These are phyloP conservation scores for Acropternis orthonyx DNA, from an alignment of 2,797 vertebrate genomes.

Conservation along the genomic window DNA sequence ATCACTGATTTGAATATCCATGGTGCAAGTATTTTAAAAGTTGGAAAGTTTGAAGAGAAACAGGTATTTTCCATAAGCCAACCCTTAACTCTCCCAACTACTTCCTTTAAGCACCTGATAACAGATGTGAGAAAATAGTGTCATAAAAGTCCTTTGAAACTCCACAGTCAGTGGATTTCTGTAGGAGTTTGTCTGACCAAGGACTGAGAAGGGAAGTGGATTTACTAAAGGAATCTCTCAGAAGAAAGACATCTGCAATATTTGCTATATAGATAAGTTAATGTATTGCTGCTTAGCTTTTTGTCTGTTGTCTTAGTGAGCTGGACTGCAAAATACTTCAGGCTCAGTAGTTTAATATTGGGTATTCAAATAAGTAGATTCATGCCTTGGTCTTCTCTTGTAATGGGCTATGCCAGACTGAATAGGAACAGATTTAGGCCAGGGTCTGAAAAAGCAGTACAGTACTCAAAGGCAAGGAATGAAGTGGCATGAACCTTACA, in stretches of 20 bases:
- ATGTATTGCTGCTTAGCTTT: background rate
- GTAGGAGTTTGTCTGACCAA: background rate
- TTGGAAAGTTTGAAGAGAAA: background rate
- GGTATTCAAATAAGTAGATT: background rate
- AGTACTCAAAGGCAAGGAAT: background rate
- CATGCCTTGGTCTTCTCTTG: background rate
- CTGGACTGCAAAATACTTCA: background rate
- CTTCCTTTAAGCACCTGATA: slow-evolving; percentile 21
- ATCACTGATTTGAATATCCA: background rate
- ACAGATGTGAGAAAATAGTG: background rate
- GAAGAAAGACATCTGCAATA: background rate
- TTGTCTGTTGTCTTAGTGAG: background rate
- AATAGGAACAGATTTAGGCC: background rate
- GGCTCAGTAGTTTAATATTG: background rate
- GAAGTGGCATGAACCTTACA: background rate
- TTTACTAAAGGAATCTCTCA: background rate
- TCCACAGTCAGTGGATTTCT: background rate
- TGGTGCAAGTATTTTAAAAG: background rate
- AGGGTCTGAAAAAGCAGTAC: background rate
- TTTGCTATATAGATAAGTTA: background rate
- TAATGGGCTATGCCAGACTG: background rate
- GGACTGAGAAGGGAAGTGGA: background rate
- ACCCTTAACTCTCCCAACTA: background rate
- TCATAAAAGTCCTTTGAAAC: background rate
- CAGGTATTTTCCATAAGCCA: background rate